Base-by-base conservation (phyloP, 2,113 vertebrate species). In the Alouatta palliata region DNA sequence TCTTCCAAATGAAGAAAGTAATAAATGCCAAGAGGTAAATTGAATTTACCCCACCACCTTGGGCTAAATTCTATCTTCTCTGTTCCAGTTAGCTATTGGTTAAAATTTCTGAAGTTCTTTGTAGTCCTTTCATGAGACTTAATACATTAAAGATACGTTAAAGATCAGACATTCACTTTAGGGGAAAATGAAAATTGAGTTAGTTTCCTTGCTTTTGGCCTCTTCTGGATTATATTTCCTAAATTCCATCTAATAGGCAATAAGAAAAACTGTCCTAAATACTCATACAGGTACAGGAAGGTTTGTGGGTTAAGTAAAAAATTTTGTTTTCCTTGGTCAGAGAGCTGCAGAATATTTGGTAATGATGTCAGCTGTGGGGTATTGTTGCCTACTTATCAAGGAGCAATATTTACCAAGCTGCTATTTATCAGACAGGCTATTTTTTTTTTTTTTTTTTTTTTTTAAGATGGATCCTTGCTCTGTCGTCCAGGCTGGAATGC, bases 1-100 rank as follows among this genome's bases (percentile, higher is more conserved):
- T 89, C 54, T 76, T 43, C 37, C 71, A 76, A 30, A 61, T 61
- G 71, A 54, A 47, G 87, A 89, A 89, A 43, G 47, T 87, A 73
- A 76, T 45, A 61, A 76, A 76, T 10, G 7, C 54, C 37, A 61
- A 40, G 8, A 76, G 16, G 35, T 19, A 77, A 77, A 49, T 25
- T 77, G 19, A 40, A 66, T 52, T 52, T 52, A 52, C 16, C 52
- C 16, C 52, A 52, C 52, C 16, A 52, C 52, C 17, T 16, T 52
- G 52, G 16, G 52, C 16, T 52, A 17, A 52, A 52, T 47, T 86
- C 35, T 40, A 3, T 12, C 35, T 13, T 85, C 10, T 8, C 7
- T 25, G 45, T 68, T 73, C 76, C 75, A 52, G 13, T 95, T 61
- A 92, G 54, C 52, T 27, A n/a, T 90, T 13, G 58, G 2, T 77